Conservation (phyloP, 1,140 invertebrate genomes). For the Megathymus violae region DNA sequence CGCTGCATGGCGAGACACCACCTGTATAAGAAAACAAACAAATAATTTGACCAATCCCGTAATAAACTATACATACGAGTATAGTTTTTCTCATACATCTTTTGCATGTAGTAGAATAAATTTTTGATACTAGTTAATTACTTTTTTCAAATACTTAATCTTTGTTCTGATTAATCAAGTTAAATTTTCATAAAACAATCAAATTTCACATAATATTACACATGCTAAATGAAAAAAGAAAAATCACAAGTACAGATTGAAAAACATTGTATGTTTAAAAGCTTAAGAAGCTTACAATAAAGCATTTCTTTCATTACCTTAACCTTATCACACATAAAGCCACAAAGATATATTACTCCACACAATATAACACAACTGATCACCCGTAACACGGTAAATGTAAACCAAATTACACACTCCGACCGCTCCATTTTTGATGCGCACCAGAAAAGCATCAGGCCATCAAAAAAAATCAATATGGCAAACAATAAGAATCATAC, state of each 20-base stretch:
- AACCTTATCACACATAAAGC: slow-evolving; percentile 18
- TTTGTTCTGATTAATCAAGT: too few species aligned
- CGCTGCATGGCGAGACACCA: slow-evolving; percentile 84
- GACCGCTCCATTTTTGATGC: slow-evolving; percentile 31
- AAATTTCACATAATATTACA: too few species aligned
- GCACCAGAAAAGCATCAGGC: slow-evolving; percentile 41
- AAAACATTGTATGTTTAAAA: too few species aligned
- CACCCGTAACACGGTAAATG: slow-evolving; percentile 23
- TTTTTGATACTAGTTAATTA: too few species aligned
- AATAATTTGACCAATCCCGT: too few species aligned
- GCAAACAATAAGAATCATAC: slow-evolving; percentile 71
- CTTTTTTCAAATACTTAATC: too few species aligned
- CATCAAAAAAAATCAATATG: slow-evolving; percentile 75
- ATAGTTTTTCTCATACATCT: too few species aligned
- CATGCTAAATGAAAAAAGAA: too few species aligned
- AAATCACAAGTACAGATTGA: too few species aligned
- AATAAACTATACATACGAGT: too few species aligned
- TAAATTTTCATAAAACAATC: too few species aligned
- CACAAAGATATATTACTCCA: slow-evolving; percentile 17
- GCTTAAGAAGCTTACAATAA: neutral
- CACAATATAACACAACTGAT: slow-evolving; percentile 30
- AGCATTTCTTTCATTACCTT: slow-evolving; percentile 3
- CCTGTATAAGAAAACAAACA: slow-evolving; percentile 62
- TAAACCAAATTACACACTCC: slow-evolving; percentile 27
- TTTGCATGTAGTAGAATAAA: too few species aligned